These are phyloP conservation scores for Pseudois nayaur DNA, from an alignment of 2,113 vertebrate species.

Conservation along the genomic window DNA sequence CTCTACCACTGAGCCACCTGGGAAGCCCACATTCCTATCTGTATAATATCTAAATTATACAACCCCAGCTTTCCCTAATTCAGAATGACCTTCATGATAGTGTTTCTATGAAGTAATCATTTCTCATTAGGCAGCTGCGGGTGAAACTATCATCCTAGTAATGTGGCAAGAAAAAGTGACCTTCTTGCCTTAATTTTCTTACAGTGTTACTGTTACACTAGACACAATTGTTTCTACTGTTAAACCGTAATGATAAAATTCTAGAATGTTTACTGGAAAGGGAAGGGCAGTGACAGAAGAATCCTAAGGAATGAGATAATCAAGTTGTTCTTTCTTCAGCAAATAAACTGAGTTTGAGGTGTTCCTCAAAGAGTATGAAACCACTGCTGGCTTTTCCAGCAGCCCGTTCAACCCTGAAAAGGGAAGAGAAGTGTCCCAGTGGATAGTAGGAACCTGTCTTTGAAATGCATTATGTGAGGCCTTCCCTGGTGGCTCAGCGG, in stretches of 20 bases:
- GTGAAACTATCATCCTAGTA: not conserved
- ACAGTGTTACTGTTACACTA: not conserved
- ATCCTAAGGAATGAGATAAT: not conserved
- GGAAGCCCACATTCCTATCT: not conserved
- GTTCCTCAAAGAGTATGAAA: not conserved
- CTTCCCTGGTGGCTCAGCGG: not conserved
- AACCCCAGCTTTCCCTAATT: not conserved
- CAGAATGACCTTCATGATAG: not conserved
- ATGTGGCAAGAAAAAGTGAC: slow-evolving; percentile 12
- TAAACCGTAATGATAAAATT: not conserved
- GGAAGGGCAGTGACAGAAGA: not conserved
- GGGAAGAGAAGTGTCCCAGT: not conserved
- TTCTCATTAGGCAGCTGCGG: not conserved
- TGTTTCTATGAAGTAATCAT: not conserved
- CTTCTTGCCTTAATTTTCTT: not conserved
- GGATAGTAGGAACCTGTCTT: not conserved
- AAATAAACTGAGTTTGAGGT: not conserved
- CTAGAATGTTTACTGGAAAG: not conserved
- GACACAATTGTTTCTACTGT: slow-evolving; percentile 3
- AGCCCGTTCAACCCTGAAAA: not conserved
- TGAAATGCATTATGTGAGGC: not conserved
- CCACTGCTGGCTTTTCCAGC: not conserved
- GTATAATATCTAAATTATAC: not conserved
- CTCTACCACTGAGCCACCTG: not conserved
- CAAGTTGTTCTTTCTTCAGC: not conserved